Percentiles rank a stretch among this genome's conserved stretches.
Evolutionary conservation across 2,888 invertebrate genomes (phyloP).

Genomic region (Aromia moschata): DNA sequence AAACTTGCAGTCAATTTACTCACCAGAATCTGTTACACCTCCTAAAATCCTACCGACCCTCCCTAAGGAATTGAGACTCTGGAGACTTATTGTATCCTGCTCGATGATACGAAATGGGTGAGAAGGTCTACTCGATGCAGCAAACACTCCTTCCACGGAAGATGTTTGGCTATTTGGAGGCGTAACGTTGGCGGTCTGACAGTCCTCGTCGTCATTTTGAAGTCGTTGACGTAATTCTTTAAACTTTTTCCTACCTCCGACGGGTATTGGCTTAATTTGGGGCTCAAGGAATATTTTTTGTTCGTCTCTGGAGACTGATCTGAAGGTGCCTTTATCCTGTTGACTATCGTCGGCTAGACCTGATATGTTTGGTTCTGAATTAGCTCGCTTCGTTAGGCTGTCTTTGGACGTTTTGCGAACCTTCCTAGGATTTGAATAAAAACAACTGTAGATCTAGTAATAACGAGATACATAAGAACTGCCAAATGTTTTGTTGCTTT

Average conservation of each 20-base stretch:
- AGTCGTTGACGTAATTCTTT: slow-evolving; percentile 86
- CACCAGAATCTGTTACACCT: slow-evolving; percentile 60
- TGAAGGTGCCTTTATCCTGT: slow-evolving; percentile 13
- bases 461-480: slow-evolving; percentile 19
- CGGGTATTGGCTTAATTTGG: slow-evolving; percentile 39
- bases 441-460: slow-evolving; percentile 17
- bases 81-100: slow-evolving; percentile 86
- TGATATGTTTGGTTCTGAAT: slow-evolving; percentile 57
- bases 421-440: slow-evolving; percentile 50
- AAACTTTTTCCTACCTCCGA: slow-evolving; percentile 75
- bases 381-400: slow-evolving; percentile 53
- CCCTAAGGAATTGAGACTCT: slow-evolving; percentile 89
- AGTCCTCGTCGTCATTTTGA: slow-evolving; percentile 87
- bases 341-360: slow-evolving; percentile 34
- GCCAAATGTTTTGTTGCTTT: slow-evolving; percentile 37
- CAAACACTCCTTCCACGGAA: slow-evolving; percentile 81
- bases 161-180: slow-evolving; percentile 81
- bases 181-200: slow-evolving; percentile 61
- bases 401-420: slow-evolving; percentile 55
- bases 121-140: slow-evolving; percentile 69
- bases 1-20: too few relatives aligned
- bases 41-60: slow-evolving; percentile 82
- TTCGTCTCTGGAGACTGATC: slow-evolving; percentile 1
- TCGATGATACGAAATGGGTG: slow-evolving; percentile 89
- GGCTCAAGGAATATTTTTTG: slow-evolving; percentile 35